These are phyloP conservation scores for Myotis yumanensis DNA, from an alignment of 2,113 vertebrate genomes.

Conservation along the genomic window DNA sequence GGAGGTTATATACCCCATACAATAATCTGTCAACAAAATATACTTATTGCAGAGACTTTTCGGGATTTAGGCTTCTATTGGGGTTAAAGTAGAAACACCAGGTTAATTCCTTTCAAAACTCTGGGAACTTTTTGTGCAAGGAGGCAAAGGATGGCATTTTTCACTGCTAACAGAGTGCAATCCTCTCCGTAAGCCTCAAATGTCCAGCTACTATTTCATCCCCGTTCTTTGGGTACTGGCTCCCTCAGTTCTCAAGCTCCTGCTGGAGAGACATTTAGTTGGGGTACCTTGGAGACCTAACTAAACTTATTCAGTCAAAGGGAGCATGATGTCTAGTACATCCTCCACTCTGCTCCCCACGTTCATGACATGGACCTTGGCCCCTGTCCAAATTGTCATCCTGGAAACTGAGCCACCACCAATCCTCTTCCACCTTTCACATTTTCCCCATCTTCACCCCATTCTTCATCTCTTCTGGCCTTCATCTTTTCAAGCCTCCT, in stretches of 20 bases:
- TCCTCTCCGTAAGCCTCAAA: background rate
- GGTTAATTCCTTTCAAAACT: slow-evolving; percentile 66
- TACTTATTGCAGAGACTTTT: slow-evolving; percentile 57
- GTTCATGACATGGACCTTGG: background rate
- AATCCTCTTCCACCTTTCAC: background rate
- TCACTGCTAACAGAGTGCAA: slow-evolving; percentile 21
- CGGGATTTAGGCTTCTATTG: slow-evolving; percentile 47
- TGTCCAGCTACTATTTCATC: background rate
- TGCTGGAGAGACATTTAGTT: background rate
- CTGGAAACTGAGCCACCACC: background rate
- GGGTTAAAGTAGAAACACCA: slow-evolving; percentile 63
- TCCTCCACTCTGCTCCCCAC: background rate
- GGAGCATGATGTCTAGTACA: background rate
- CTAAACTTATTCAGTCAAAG: background rate
- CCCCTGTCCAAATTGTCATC: background rate
- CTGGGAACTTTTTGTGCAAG: slow-evolving; percentile 54
- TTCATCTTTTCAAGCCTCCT: background rate
- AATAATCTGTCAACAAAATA: slow-evolving; percentile 72
- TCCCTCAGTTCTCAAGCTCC: background rate
- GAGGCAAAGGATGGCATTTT: slow-evolving; percentile 29
- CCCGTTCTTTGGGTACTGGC: background rate
- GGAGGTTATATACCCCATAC: slow-evolving; percentile 64
- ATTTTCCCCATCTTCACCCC: background rate
- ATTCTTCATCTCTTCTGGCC: background rate
- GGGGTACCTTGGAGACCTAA: background rate